A percentile compares a stretch with the other conserved stretches of the same genome.
phyloP scores from a whole-genome alignment of 2,113 vertebrate species.

The Lepus timidus region DNA sequence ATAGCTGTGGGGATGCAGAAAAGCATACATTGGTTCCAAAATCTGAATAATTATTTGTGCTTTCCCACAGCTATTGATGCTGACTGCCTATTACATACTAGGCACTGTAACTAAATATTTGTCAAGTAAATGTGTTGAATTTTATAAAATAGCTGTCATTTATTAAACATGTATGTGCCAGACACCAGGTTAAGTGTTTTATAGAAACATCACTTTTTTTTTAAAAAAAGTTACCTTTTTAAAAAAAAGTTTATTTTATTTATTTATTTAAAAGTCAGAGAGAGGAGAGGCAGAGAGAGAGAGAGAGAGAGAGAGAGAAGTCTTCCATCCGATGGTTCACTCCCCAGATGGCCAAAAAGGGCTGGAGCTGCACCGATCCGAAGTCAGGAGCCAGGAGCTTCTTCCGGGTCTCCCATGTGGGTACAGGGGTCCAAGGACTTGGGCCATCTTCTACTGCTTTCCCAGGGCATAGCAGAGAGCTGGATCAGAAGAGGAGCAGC shows the following conservation, averaged over 20 bases:
- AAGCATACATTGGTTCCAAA: neutral
- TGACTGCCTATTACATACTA: neutral
- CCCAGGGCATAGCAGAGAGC: too few species aligned
- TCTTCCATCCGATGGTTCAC: too few species aligned
- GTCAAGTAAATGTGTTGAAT: neutral
- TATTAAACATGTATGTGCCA: conserved; percentile 8
- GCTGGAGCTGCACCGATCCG: too few species aligned
- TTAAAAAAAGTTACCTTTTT: neutral
- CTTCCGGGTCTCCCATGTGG: too few species aligned
- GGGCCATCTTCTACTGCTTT: too few species aligned
- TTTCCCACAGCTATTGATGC: neutral
- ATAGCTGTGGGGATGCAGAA: neutral
- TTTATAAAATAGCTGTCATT: conserved; percentile 30
- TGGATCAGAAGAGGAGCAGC: too few species aligned
- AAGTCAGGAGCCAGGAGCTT: too few species aligned
- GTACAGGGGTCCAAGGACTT: too few species aligned
- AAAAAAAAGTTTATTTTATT: neutral
- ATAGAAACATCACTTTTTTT: neutral
- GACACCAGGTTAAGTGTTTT: neutral
- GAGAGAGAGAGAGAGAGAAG: too few species aligned
- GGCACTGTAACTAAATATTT: conserved; percentile 39
- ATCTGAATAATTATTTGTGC: neutral
- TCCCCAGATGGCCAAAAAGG: too few species aligned
- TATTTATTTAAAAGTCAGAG: too few species aligned
- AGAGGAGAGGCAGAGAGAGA: too few species aligned